phyloP scores from a whole-genome alignment of 1,140 invertebrate genomes.

The Trigoniulus corallinus region DNA sequence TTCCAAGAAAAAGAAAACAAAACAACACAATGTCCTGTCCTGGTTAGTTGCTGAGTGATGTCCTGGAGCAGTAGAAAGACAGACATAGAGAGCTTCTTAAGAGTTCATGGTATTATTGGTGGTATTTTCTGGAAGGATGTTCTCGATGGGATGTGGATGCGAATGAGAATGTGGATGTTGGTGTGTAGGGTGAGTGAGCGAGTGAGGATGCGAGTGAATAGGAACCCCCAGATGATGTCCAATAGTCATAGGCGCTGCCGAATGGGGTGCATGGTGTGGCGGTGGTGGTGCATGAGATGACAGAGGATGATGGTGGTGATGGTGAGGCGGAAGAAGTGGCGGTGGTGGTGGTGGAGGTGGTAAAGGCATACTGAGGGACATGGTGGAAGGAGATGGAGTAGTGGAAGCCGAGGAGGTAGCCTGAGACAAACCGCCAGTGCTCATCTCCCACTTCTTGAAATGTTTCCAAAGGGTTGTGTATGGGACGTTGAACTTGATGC shows the following conservation, averaged over 20 bases:
- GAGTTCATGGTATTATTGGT: too few species aligned
- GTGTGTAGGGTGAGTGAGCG: too few species aligned
- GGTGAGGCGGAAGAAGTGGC: background rate
- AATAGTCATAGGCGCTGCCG: background rate
- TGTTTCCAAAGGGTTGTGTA: slow-evolving; percentile 8
- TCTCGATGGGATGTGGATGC: too few species aligned
- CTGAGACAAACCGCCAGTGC: too few species aligned
- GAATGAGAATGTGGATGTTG: too few species aligned
- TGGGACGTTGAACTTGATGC: slow-evolving; percentile 7
- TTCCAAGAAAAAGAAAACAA: too few species aligned
- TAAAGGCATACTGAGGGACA: background rate
- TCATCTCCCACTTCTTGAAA: slow-evolving; percentile 7
- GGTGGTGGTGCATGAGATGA: background rate
- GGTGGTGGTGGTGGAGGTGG: background rate
- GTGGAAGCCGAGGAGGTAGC: background rate
- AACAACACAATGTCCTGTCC: too few species aligned
- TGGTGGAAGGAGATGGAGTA: background rate
- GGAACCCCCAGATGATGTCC: background rate
- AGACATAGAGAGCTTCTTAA: too few species aligned
- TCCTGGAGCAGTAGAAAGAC: too few species aligned
- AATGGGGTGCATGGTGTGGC: background rate
- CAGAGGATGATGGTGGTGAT: background rate
- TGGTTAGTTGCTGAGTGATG: too few species aligned
- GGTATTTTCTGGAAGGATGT: too few species aligned
- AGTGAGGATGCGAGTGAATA: background rate